Conservation (phyloP, 2,888 invertebrate species). For the Diploptera punctata region DNA sequence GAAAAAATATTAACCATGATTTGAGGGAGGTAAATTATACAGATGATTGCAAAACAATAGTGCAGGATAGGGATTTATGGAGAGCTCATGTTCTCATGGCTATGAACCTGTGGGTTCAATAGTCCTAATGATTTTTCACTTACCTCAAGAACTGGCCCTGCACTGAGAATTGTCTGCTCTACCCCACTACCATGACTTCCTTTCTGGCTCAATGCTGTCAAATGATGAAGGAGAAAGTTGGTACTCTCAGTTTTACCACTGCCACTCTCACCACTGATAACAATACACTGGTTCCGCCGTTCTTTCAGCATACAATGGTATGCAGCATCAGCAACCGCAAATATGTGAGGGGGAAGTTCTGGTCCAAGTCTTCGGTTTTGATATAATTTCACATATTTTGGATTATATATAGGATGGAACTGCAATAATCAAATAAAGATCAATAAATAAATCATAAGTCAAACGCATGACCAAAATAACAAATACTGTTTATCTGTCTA, state of each 20-base stretch:
- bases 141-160: constrained; percentile 92
- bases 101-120: too few species aligned
- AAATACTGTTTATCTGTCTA: too few species aligned
- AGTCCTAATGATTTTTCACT: too few species aligned
- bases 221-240: constrained; percentile 92
- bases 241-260: constrained; percentile 98
- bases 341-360: constrained; percentile 95
- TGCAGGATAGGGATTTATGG: too few species aligned
- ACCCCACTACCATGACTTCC: constrained; percentile 95
- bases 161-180: constrained; percentile 94
- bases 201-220: constrained; percentile 94
- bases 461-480: too few species aligned
- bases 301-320: constrained; percentile 94
- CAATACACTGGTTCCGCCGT: constrained; percentile 90
- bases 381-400: constrained; percentile 95
- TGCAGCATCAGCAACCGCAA: constrained; percentile 93
- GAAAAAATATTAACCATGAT: too few species aligned
- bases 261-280: constrained; percentile 94
- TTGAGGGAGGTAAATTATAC: too few species aligned
- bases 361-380: constrained; percentile 91
- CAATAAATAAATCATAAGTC: background rate
- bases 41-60: too few species aligned
- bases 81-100: too few species aligned
- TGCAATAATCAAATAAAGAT: constrained; percentile 52
- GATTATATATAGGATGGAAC: constrained; percentile 97